These are phyloP conservation scores for Aurelia aurita DNA, from an alignment of 30 jellyfish, hydroid and myxozoan species.

Conservation along the genomic window DNA sequence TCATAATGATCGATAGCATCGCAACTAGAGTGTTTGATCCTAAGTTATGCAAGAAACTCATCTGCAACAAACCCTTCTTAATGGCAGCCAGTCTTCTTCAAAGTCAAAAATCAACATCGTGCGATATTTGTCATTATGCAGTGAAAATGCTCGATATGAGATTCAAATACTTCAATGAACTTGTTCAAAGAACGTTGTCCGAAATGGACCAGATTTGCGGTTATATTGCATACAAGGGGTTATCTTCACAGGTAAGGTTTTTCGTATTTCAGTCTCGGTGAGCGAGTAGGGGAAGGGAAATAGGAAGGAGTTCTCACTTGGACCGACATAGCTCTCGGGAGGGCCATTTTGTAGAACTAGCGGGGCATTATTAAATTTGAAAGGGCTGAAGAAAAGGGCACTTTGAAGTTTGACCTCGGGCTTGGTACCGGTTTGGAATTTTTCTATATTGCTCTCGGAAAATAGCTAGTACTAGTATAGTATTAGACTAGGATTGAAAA, in stretches of 20 bases:
- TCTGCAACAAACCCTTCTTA: conserved; percentile 28
- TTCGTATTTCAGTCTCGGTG: no score
- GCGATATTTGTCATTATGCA: conserved; percentile 28
- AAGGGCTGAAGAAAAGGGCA: no score
- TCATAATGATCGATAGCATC: conserved; percentile 1
- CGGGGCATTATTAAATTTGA: no score
- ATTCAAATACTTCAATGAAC: conserved; percentile 8
- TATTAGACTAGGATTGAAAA: no score
- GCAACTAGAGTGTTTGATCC: conserved; percentile 3
- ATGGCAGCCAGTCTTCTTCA: conserved; percentile 1
- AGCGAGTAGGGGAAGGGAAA: no score
- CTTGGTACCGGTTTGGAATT: no score
- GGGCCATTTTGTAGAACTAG: no score
- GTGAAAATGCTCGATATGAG: neutral
- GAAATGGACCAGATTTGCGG: neutral
- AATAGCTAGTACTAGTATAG: no score
- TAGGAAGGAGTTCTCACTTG: no score
- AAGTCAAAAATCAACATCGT: neutral
- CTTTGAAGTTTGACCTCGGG: no score
- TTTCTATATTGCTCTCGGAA: no score
- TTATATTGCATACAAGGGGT: conserved; percentile 2
- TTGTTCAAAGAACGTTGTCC: neutral
- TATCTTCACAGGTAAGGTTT: conserved; percentile 5
- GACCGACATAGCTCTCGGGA: no score
- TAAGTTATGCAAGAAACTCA: conserved; percentile 4